A percentile compares a stretch with the other conserved stretches of the same genome.
phyloP scores from a whole-genome alignment of 1,140 invertebrate species.

The Ctenoplectra terminalis region DNA sequence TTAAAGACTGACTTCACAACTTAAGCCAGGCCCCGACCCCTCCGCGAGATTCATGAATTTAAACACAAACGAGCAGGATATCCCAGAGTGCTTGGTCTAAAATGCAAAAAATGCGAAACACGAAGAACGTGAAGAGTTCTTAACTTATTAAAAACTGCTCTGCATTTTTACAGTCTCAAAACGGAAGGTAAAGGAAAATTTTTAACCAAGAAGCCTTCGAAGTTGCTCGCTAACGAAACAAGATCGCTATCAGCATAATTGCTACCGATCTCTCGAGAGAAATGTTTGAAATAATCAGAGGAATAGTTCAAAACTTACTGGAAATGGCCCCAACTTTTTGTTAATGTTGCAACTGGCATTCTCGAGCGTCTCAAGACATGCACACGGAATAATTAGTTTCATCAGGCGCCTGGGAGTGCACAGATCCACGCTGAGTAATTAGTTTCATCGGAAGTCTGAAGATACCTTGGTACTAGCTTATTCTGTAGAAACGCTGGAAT shows the following conservation, averaged over 20 bases:
- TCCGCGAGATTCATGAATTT: slow-evolving; percentile 12
- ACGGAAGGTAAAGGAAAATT: not conserved
- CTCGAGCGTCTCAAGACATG: not conserved
- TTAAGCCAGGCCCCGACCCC: not conserved
- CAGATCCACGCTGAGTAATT: slow-evolving; percentile 11
- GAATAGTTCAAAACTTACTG: not conserved
- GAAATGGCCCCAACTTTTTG: not conserved
- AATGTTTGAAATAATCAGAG: not conserved
- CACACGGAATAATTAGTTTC: slow-evolving; percentile 5
- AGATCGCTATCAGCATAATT: not conserved
- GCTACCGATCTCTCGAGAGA: not conserved
- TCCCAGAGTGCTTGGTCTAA: no score
- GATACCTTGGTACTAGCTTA: not conserved
- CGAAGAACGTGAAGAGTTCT: no score
- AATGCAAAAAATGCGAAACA: not conserved
- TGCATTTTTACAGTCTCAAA: no score
- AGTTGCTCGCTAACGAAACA: not conserved
- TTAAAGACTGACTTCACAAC: slow-evolving; percentile 1
- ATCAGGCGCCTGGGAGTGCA: no score
- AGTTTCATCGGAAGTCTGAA: not conserved
- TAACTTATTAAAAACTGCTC: no score
- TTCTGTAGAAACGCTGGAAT: not conserved
- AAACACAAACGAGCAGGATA: not conserved
- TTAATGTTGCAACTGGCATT: not conserved
- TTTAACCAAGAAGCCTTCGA: not conserved